Conservation (phyloP, 1,140 invertebrate species). For the Acyrthosiphon pisum region DNA sequence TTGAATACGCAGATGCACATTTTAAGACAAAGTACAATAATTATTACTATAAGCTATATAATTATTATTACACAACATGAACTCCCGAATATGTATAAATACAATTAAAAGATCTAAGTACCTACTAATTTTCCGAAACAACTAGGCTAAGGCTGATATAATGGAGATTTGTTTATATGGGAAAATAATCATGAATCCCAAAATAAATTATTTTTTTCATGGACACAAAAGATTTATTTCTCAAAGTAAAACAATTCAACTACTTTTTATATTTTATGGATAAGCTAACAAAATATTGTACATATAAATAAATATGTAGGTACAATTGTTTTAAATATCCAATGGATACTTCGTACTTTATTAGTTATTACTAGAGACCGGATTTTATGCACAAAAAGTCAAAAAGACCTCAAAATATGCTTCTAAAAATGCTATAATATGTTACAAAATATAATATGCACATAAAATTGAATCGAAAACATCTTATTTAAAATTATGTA, state of each 20-base stretch:
- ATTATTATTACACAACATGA: background rate
- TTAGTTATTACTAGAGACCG: no score
- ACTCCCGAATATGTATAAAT: background rate
- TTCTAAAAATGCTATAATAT: no score
- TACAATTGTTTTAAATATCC: no score
- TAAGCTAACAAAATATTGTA: no score
- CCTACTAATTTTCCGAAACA: background rate
- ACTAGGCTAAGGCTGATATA: background rate
- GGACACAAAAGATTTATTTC: background rate
- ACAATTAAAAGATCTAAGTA: background rate
- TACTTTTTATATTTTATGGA: no score
- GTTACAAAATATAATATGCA: no score
- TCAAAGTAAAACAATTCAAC: background rate
- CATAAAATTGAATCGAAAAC: no score
- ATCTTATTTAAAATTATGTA: no score
- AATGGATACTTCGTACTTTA: no score
- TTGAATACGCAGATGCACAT: background rate
- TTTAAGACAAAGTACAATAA: slow-evolving; percentile 7
- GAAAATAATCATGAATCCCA: background rate
- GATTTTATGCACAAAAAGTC: no score
- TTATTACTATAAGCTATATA: background rate
- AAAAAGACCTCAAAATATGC: no score
- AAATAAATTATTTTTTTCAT: background rate
- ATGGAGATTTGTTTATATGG: background rate
- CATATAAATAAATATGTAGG: no score